Evolutionary conservation across 1,140 invertebrate species (phyloP), one percentile per base, ranked within the genome.

Genomic region (Euura saliciscinereae): DNA sequence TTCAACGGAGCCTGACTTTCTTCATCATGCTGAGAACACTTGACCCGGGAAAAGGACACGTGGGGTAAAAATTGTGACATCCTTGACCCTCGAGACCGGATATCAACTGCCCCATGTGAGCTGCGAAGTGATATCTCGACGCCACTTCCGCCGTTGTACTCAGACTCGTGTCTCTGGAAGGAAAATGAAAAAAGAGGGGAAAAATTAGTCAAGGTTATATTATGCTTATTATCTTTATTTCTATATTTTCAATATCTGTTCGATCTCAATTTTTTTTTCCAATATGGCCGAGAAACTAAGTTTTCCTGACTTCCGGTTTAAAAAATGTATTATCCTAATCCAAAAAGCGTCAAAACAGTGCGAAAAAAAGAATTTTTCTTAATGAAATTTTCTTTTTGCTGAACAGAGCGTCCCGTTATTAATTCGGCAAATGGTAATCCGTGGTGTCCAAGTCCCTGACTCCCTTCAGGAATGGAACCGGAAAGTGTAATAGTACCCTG

Each of bases 81-180:
- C 92, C 92, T 76, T 91, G 90, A 77, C 91, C 91, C 78, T 93
- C 92, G 7, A 93, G 84, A 8, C 91, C 92, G 45, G 91, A 87
- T 64, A 95, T 91, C 66, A 95, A 84, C 85, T 94, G 93, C 70
- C 94, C 94, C 93, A 95, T 95, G 81, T 95, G 94, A 5, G 93
- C 93, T 1, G 93, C 93, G 82, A 94, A 95, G 82, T 94, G 93
- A 84, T 94, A 94, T 78, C 91, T 92, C 43, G 93, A 94, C 0
- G 93, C 89, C 43, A 92, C 87, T 85, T 91, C 90, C 7, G 90
- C 90, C 75, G 90, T 89, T 3, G 87, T 89, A 64, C 86, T 88
- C 68, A 91, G 83, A 72, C 89, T 91, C 10, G 91, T 91, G 73
- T 91, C 90, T 75, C 91, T 92, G 85, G 74, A 78, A 71, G 59